These are phyloP conservation scores for Hylaea fasciaria DNA, from an alignment of 2,888 invertebrate genomes.

Conservation along the genomic window DNA sequence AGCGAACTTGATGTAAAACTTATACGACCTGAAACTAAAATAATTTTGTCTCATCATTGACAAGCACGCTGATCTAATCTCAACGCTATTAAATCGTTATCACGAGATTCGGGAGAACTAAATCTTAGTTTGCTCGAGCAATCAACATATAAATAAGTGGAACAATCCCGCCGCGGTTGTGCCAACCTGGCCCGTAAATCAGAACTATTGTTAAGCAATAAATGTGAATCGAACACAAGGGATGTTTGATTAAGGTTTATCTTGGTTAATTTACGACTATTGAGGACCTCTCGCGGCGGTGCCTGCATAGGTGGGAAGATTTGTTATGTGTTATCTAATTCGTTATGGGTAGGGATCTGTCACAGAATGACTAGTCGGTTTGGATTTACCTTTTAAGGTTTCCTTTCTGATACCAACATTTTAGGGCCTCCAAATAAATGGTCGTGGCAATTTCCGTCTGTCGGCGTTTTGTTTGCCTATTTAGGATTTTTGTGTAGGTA, in stretches of 20 bases:
- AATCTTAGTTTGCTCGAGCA: constrained; percentile 51
- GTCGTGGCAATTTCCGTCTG: too few species aligned
- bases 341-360: constrained; percentile 5
- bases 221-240: constrained; percentile 80
- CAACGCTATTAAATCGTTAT: constrained; percentile 21
- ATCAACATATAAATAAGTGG: constrained; percentile 67
- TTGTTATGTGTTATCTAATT: constrained; percentile 16
- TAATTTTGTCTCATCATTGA: constrained; percentile 15
- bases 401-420: too few species aligned
- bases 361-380: neutral
- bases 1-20: too few species aligned
- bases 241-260: constrained; percentile 83
- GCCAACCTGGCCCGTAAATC: constrained; percentile 77
- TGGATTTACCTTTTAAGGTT: too few species aligned
- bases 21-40: neutral
- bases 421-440: too few species aligned
- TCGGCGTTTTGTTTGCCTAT: too few species aligned
- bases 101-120: constrained; percentile 25
- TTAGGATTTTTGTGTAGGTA: too few species aligned
- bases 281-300: constrained; percentile 52
- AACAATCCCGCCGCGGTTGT: constrained; percentile 65
- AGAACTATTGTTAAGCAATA: constrained; percentile 82
- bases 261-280: constrained; percentile 80
- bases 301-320: constrained; percentile 34
- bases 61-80: constrained; percentile 17